Evolutionary conservation across 2,113 vertebrate genomes (phyloP).

Genomic region (Xenotilapia caudafasciata): DNA sequence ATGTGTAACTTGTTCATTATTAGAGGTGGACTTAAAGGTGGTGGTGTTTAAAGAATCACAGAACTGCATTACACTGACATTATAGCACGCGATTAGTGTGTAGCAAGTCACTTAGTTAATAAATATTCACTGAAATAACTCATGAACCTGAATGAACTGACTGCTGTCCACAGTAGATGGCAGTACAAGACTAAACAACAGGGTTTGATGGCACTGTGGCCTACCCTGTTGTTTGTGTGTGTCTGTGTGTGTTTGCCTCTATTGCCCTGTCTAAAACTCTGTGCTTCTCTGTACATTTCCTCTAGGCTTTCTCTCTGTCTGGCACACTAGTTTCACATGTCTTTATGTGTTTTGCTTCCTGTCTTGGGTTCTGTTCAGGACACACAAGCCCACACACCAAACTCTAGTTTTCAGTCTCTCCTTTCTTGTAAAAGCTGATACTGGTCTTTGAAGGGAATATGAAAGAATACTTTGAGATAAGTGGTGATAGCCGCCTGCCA

Average conservation of each 20-base stretch:
- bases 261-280: neutral
- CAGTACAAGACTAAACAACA: constrained; percentile 5
- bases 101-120: neutral
- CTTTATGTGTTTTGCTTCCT: neutral
- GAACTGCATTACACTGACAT: neutral
- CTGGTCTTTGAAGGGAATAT: neutral
- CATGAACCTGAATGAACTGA: neutral
- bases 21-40: neutral
- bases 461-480: neutral
- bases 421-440: neutral
- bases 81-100: neutral
- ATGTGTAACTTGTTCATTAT: neutral
- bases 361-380: neutral
- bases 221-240: neutral
- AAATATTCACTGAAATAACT: neutral
- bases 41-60: neutral
- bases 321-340: neutral
- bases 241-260: neutral
- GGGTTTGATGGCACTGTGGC: neutral
- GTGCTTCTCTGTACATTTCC: neutral
- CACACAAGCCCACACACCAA: neutral
- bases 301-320: neutral
- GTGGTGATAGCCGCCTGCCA: neutral
- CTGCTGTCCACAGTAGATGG: constrained; percentile 25
- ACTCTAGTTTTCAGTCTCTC: neutral